Base-by-base conservation (phyloP, 35 echinoderm and acorn worm species). In the Strongylocentrotus purpuratus region DNA sequence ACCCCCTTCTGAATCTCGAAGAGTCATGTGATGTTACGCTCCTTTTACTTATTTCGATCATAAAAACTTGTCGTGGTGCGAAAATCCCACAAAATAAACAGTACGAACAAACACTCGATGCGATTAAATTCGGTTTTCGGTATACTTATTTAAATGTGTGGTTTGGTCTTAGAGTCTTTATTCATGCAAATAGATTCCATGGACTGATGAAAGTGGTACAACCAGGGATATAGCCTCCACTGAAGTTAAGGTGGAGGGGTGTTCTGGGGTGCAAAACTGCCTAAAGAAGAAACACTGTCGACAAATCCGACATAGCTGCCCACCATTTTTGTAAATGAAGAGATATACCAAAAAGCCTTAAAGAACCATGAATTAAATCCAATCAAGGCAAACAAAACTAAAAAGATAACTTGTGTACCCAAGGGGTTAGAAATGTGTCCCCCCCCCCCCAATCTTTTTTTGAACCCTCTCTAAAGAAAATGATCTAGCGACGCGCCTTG, bases 61-160 rank as follows among this genome's bases (percentile, higher is more conserved):
- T 28, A 4, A 28, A 78, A 78, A 78, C 4, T 78, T 28, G 28
- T 78, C 20, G 25, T n/a, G 65, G 65, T 78, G 65, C 65, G 65
- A 78, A 78, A 78, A 78, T 78, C 65, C 65, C 65, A n/a, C 65
- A 78, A 78, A 28, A 78, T 78, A 78, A 78, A 78, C 65, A 78
- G 20, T n/a, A 22, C 7, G 25, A 78, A 78, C 65, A 78, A 70
- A 78, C 65, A 78, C 65, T 78, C 20, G 65, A 78, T 78, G 65
- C 65, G 22, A 78, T 78, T 78, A 78, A 78, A 78, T 78, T 78
- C 28, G 25, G 65, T n/a, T 78, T 78, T 78, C 65, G 65, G 65
- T 78, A 78, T 78, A 78, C 65, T 78, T 78, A 78, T 50, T 12
- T 1, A 12, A 12, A 50, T 78, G 28, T 78, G 65, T 78, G 65